A percentile compares a stretch with the other conserved stretches of the same genome.
Conservation (phyloP, 1,140 invertebrate genomes). For the Parasteatoda tepidariorum region DNA sequence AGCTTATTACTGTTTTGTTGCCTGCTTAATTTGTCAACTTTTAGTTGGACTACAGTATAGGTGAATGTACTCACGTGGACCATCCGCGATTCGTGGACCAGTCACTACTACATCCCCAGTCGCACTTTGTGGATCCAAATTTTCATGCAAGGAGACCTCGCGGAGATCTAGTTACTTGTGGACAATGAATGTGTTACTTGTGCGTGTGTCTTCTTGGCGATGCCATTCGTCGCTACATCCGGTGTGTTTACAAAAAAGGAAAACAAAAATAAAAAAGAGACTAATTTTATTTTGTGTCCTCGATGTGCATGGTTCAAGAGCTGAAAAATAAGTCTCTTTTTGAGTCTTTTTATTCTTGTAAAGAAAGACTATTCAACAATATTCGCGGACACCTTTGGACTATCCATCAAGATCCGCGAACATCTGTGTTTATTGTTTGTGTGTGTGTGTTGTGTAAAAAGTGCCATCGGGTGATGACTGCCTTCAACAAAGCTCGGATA, state of each 20-base stretch:
- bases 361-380: neutral
- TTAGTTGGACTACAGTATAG: conserved; percentile 10
- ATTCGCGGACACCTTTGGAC: too few species aligned
- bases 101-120: neutral
- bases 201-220: neutral
- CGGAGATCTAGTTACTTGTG: too few species aligned
- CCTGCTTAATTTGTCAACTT: conserved; percentile 2
- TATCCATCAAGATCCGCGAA: too few species aligned
- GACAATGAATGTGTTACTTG: neutral
- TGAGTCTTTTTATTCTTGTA: conserved; percentile 50
- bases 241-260: neutral
- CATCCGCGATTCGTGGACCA: conserved; percentile 28
- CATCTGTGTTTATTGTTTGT: neutral
- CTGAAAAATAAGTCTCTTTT: neutral
- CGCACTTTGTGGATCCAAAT: neutral
- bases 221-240: neutral
- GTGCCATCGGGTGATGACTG: conserved; percentile 7
- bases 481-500: neutral
- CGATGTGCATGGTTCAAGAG: conserved; percentile 36
- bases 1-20: conserved; percentile 37
- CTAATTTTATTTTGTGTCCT: neutral
- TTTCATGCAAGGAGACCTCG: neutral
- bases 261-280: neutral
- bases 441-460: conserved; percentile 6
- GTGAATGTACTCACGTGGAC: neutral